A percentile compares a stretch with the other conserved stretches of the same genome.
Evolutionary conservation across 2,888 invertebrate genomes (phyloP).

Genomic region (Dynastes maya): DNA sequence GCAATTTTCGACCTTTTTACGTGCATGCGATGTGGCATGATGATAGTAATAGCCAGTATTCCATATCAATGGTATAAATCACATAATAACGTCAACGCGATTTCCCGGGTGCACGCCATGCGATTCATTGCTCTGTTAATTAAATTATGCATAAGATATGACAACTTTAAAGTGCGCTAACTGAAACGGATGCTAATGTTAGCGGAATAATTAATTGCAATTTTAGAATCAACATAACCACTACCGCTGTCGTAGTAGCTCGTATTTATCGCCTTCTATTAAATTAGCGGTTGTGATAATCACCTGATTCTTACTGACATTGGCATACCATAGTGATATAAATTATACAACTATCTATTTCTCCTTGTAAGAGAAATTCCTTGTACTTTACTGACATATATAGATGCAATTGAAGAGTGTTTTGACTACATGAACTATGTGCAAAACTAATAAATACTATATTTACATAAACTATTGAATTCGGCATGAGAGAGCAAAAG

Average conservation of each 20-base stretch:
- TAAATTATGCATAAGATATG: background rate
- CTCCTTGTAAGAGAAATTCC: too few species aligned
- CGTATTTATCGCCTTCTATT: too few species aligned
- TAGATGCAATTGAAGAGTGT: too few species aligned
- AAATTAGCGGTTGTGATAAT: too few species aligned
- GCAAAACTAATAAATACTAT: too few species aligned
- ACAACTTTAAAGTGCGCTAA: background rate
- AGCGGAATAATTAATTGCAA: background rate
- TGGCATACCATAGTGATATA: too few species aligned
- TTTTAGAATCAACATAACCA: background rate
- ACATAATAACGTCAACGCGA: slow-evolving; percentile 2
- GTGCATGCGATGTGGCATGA: background rate
- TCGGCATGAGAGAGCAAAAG: too few species aligned
- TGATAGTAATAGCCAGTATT: background rate
- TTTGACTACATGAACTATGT: too few species aligned
- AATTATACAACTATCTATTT: too few species aligned
- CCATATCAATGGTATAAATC: background rate
- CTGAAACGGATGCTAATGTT: background rate
- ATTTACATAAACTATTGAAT: too few species aligned
- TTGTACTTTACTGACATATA: too few species aligned
- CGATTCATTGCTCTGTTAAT: slow-evolving; percentile 10
- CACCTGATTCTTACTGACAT: too few species aligned
- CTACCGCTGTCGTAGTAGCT: background rate
- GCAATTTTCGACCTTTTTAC: background rate
- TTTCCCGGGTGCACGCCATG: background rate